Evolutionary conservation across 2,113 vertebrate species (phyloP).

Genomic region (Salvelinus namaycush): DNA sequence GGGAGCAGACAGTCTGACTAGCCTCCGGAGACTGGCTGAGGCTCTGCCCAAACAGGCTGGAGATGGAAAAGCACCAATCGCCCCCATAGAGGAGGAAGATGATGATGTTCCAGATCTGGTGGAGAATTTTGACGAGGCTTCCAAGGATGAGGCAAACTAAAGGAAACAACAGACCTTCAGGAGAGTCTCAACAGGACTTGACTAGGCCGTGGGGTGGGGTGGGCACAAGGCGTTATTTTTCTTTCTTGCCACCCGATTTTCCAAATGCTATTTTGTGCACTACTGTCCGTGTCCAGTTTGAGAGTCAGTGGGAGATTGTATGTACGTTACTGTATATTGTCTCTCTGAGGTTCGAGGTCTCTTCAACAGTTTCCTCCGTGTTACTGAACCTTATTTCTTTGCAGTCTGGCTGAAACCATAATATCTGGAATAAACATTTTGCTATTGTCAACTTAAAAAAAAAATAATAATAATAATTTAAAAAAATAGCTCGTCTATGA

Average conservation of each 20-base stretch:
- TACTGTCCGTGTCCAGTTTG: constrained; percentile 69
- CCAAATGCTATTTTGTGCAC: constrained; percentile 50
- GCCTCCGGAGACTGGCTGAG: constrained; percentile 93
- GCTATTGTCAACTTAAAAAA: constrained; percentile 66
- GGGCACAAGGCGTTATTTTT: constrained; percentile 68
- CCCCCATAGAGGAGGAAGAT: too few species aligned
- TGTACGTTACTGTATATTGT: too few species aligned
- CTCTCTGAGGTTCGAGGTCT: constrained; percentile 41
- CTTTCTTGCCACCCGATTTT: constrained; percentile 42
- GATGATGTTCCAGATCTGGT: constrained; percentile 81
- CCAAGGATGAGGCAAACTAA: constrained; percentile 92
- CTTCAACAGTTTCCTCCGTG: constrained; percentile 76
- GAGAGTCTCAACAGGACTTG: constrained; percentile 55
- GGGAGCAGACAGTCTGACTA: constrained; percentile 94
- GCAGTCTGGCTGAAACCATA: constrained; percentile 73
- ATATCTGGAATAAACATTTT: constrained; percentile 81
- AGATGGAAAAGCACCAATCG: too few species aligned
- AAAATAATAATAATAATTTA: too few species aligned
- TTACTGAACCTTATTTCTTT: constrained; percentile 73
- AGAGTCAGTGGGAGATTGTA: constrained; percentile 57
- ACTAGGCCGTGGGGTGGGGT: constrained; percentile 54
- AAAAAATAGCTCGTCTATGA: too few species aligned
- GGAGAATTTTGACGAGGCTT: constrained; percentile 97
- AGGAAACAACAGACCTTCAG: constrained; percentile 45
- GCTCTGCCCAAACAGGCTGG: constrained; percentile 88